A percentile compares a stretch with the other conserved stretches of the same genome.
Conservation (phyloP, 2,888 invertebrate genomes). For the Meiosimyza platycephala region DNA sequence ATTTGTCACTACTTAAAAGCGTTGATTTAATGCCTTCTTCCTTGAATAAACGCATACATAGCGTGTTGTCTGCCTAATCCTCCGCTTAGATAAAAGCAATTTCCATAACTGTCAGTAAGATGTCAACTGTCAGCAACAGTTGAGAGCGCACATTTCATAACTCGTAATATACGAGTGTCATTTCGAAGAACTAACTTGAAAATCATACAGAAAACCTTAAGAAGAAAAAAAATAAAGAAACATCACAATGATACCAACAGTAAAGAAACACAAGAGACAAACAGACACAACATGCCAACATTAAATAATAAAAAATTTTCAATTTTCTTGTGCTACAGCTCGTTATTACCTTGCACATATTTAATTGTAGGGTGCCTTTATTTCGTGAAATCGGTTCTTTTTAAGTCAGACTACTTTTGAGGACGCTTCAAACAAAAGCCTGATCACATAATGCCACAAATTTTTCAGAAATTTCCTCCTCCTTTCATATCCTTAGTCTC, state of each 20-base stretch:
- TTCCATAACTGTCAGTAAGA: slow-evolving; percentile 57
- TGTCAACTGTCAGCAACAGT: slow-evolving; percentile 60
- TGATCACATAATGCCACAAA: too few relatives aligned
- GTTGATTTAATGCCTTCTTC: neutral
- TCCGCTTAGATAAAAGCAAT: slow-evolving; percentile 39
- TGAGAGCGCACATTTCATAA: slow-evolving; percentile 45
- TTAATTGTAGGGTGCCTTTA: too few relatives aligned
- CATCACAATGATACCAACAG: neutral
- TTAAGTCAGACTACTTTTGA: too few relatives aligned
- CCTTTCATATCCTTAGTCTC: too few relatives aligned
- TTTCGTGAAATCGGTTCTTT: too few relatives aligned
- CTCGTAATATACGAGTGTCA: slow-evolving; percentile 34
- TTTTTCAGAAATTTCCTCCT: too few relatives aligned
- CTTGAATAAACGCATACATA: neutral
- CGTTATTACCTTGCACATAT: too few relatives aligned
- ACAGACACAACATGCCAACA: neutral
- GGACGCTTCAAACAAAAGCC: too few relatives aligned
- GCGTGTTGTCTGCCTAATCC: neutral
- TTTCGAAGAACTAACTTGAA: slow-evolving; percentile 13
- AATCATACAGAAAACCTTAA: slow-evolving; percentile 3
- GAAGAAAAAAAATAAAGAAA: slow-evolving; percentile 1
- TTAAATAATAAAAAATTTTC: too few relatives aligned
- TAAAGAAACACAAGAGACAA: neutral
- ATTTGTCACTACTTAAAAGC: slow-evolving; percentile 14
- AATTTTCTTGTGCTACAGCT: too few relatives aligned